Conservation (phyloP, 2,888 invertebrate species). For the Chorisops tibialis region DNA sequence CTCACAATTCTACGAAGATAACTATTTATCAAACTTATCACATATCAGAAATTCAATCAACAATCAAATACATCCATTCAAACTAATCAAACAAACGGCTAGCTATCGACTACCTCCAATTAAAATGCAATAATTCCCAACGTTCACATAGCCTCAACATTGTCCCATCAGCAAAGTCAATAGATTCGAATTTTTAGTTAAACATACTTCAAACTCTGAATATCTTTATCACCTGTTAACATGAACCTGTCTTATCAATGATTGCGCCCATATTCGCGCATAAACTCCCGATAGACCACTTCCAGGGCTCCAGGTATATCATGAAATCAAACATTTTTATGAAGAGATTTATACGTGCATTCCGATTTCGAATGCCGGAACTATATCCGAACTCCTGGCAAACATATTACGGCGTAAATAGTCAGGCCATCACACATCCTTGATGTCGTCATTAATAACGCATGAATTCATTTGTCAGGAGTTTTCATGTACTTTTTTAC, state of each 20-base stretch:
- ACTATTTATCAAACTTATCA: too few relatives aligned
- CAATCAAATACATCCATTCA: too few relatives aligned
- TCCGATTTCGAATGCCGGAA: neutral
- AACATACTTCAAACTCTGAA: conserved; percentile 4
- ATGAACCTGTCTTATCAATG: conserved; percentile 14
- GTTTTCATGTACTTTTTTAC: conserved; percentile 33
- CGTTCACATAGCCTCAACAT: too few relatives aligned
- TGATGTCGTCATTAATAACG: conserved; percentile 32
- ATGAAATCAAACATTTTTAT: conserved; percentile 4
- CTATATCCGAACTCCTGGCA: neutral
- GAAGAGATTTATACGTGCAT: neutral
- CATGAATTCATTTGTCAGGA: conserved; percentile 33
- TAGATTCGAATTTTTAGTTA: neutral
- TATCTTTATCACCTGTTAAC: conserved; percentile 21
- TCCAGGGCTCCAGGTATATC: conserved; percentile 17
- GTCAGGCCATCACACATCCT: conserved; percentile 3
- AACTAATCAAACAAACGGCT: too few relatives aligned
- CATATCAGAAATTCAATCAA: too few relatives aligned
- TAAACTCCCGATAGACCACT: neutral
- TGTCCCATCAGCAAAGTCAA: too few relatives aligned
- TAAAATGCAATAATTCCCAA: too few relatives aligned
- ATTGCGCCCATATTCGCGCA: conserved; percentile 1
- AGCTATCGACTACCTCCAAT: too few relatives aligned
- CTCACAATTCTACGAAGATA: too few relatives aligned
- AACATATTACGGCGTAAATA: too few relatives aligned